Evolutionary conservation across 2,797 vertebrate genomes (phyloP), one percentile per base, ranked within the genome.

Genomic region (Lacerta bilineata): DNA sequence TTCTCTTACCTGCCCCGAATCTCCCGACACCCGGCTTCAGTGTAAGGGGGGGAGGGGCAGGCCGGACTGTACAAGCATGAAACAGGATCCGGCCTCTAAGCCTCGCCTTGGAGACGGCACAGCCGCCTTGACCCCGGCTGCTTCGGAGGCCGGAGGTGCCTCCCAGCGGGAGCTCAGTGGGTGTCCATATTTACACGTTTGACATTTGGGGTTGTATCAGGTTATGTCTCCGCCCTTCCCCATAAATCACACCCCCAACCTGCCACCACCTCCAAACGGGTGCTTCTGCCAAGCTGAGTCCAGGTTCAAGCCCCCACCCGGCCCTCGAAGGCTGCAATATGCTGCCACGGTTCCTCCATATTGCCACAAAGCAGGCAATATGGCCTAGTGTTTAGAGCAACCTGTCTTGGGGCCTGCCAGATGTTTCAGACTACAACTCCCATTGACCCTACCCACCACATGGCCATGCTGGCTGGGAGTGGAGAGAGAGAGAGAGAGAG

Each of bases 171-270:
- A 5, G 33, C 69, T 55, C 61, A 10, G 4, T 11, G 41, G 13
- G 9, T 2, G 17, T 69, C 61, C 55, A 6, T 59, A 78, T 78
- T 85, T 78, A 83, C 79, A 4, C 66, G n/a, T 39, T 36, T 90
- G 89, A 87, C 89, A 79, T 87, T 87, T 86, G 46, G 74, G 46
- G 33, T 13, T 3, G 1, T 61, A 2, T 86, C 66, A 9, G 8
- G 23, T 81, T 55, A n/a, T n/a, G 33, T 43, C n/a, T 4, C 4
- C n/a, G 18, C 15, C 80, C 46, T 29, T 36, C 33, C 55, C 82
- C 5, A 71, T 78, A 59, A 79, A 87, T 87, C 85, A 83, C 13
- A 59, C 3, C 11, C 15, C 78, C 39, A 9, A 39, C 11, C 41
- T 1, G n/a, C 85, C 50, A 4, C 29, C 36, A 0, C 36, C 4